Percentiles rank a stretch among this genome's conserved stretches.
These are phyloP conservation scores for Oreocharis arfaki DNA, from an alignment of 2,113 vertebrate species.

Conservation along the genomic window DNA sequence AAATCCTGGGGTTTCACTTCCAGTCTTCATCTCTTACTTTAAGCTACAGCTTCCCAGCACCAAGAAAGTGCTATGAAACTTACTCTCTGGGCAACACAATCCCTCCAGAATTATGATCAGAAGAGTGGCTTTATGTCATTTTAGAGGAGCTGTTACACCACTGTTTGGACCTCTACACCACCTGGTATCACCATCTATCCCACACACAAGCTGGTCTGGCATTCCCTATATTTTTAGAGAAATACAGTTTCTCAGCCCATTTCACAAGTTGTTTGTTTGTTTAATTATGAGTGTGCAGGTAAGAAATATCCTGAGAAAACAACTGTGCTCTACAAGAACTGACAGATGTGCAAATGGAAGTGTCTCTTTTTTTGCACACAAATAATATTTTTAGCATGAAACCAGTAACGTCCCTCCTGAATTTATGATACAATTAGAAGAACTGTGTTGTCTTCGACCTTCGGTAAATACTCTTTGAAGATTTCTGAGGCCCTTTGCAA, in stretches of 20 bases:
- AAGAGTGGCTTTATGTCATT: not conserved
- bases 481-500: not conserved
- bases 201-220: not conserved
- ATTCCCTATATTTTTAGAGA: not conserved
- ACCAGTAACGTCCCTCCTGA: not conserved
- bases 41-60: not conserved
- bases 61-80: not conserved
- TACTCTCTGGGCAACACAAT: not conserved
- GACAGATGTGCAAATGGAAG: not conserved
- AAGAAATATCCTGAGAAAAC: not conserved
- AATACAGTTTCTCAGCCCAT: not conserved
- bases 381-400: conserved; percentile 7
- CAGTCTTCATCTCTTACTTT: not conserved
- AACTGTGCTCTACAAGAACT: not conserved
- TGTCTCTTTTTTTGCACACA: not conserved
- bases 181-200: not conserved
- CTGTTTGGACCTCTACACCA: not conserved
- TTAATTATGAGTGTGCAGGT: not conserved
- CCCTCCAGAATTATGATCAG: not conserved
- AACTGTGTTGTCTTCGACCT: not conserved
- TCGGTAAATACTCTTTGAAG: conserved; percentile 4
- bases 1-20: not conserved
- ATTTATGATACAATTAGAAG: conserved; percentile 14
- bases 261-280: not conserved
- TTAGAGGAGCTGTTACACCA: not conserved